Evolutionary conservation across 2,888 invertebrate genomes (phyloP), one percentile per base, ranked within the genome.

Genomic region (Sabatieria punctata): DNA sequence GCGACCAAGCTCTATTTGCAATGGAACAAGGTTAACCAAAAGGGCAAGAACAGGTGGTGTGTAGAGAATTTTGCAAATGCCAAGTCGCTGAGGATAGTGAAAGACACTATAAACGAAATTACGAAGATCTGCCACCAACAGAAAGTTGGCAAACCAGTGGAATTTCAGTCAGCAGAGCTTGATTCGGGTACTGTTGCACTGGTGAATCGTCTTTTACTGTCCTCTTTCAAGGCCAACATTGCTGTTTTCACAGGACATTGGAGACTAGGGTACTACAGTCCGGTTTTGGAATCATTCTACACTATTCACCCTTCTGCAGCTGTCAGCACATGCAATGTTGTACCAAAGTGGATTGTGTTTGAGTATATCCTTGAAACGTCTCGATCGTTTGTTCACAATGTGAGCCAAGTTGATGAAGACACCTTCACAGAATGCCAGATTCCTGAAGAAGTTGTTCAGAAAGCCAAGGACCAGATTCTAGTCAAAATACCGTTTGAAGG

Each of bases 301-400:
- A 4, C 11, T 3, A 19, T 24, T 3, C 41, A 41, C 26, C 41
- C 41, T 4, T 8, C 18, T 4, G 23, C 41, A 4, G 26, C 26
- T 4, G 18, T 25, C 15, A 4, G 11, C 4, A 8, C 18, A 19
- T 3, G 3, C n/a, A 8, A 3, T 8, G 4, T 3, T 8, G 11
- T 8, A 19, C 41, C 41, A 4, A 4, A 41, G 25, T 41, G 26
- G 25, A 23, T 41, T 6, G 25, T 24, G 25, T 41, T 41, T 21
- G 41, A 41, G 41, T 41, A 8, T 21, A 23, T 27, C 8, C 30
- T 41, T 11, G 41, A 41, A 26, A 27, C 41, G 26, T n/a, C 13
- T 3, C 41, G 21, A 15, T 19, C 30, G 4, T 41, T 41, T 23
- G n/a, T 27, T 6, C 41, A 41, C 30, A 8, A 21, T 8, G 8